Conservation (phyloP, 2,888 invertebrate species). For the Ichneumon xanthorius region DNA sequence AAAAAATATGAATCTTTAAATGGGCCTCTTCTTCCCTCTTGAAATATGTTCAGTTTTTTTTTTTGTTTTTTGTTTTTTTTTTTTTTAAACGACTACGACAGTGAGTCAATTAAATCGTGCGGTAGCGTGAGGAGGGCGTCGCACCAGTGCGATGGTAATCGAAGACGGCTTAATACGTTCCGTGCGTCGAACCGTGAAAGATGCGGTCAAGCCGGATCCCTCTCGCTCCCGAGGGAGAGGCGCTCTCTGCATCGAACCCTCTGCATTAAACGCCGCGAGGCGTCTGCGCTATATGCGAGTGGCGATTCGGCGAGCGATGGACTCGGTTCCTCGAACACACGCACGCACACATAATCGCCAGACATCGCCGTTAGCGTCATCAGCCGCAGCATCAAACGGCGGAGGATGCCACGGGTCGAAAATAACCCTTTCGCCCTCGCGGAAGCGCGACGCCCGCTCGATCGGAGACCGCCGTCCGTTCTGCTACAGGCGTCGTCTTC, state of each 20-base stretch:
- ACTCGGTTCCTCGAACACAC: constrained; percentile 49
- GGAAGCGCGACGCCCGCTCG: constrained; percentile 55
- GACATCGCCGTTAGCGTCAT: constrained; percentile 25
- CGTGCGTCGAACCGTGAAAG: constrained; percentile 60
- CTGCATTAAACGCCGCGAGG: background rate
- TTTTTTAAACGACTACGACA: too few species aligned
- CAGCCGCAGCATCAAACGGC: constrained; percentile 49
- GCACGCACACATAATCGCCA: background rate
- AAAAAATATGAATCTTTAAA: too few species aligned
- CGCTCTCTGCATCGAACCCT: constrained; percentile 9
- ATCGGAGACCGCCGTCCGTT: constrained; percentile 46
- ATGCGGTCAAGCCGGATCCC: constrained; percentile 50
- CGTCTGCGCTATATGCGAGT: constrained; percentile 22
- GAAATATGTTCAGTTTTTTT: too few species aligned
- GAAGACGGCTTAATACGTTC: constrained; percentile 54
- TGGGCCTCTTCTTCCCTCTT: too few species aligned
- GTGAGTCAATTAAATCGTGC: constrained; percentile 48
- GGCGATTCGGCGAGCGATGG: constrained; percentile 61
- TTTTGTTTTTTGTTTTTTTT: too few species aligned
- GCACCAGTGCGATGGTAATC: constrained; percentile 41
- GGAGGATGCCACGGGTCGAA: constrained; percentile 62
- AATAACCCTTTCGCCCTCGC: constrained; percentile 67
- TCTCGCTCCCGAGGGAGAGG: background rate
- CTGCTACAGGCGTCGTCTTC: constrained; percentile 23
- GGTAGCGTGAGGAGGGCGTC: constrained; percentile 48